Evolutionary conservation across 2,113 vertebrate genomes (phyloP), one percentile per base, ranked within the genome.

Genomic region (Pseudonaja textilis): DNA sequence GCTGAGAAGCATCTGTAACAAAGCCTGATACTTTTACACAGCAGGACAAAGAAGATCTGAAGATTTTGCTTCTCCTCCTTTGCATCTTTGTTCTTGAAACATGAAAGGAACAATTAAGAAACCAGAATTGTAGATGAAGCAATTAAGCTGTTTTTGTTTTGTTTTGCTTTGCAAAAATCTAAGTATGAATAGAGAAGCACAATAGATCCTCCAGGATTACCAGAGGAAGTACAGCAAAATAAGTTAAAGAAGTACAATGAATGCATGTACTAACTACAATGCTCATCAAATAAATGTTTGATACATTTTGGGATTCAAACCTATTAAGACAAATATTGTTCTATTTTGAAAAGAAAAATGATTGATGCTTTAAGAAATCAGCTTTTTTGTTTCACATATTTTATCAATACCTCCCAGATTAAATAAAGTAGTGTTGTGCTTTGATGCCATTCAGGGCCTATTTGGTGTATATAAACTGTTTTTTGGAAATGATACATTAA

Each of bases 31-130:
- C 56, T 90, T 69, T 81, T 91, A 94, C 90, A 45, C 90, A 91
- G 59, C n/a, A 64, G 61, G 16, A 47, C 47, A 45, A 88, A 61
- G 81, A 93, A 81, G 29, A 86, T 92, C 7, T 93, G 54, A 11
- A 91, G 22, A 56, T 74, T 7, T 94, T 94, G 23, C 89, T 93
- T 95, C 0, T 56, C n/a, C 52, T 93, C 64, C 20, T 88, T 93
- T 47, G 47, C 92, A 88, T 93, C 55, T 89, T 91, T 94, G 55
- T 87, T 94, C 91, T 95, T 92, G 50, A n/a, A 88, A 54, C 91
- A 94, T 93, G 89, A 89, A 95, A 94, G 85, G 89, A 92, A 54
- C 87, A 34, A 52, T 95, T 94, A 93, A 90, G 69, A 87, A 94
- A 93, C 20, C 4, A 89, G 39, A 95, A 69, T 94, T 94, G 93